Evolutionary conservation across 2,888 invertebrate species (phyloP), one percentile per base, ranked within the genome.

Genomic region (Drosophila tripunctata): DNA sequence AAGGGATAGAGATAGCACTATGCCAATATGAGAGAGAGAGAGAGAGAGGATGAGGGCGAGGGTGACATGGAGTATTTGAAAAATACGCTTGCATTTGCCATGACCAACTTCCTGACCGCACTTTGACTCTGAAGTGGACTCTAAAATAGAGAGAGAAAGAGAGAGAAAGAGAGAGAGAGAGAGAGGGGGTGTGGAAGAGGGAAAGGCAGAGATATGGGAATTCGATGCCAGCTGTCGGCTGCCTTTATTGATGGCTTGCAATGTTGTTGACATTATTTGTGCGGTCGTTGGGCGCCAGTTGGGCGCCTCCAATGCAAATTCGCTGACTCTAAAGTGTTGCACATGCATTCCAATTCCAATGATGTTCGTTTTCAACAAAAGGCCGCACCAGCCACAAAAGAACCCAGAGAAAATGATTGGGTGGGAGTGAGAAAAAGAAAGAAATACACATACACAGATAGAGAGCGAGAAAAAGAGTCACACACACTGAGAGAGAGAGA

Each of bases 241-340:
- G 52, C 48, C 56, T 41, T 78, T 79, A 79, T 85, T 85, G 83
- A 82, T 79, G 86, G 64, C 68, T 61, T 55, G 62, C 78, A 75
- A 85, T 82, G 85, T 72, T 81, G 82, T 78, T 85, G 79, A 79
- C 85, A 79, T 85, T 75, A 79, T 82, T 85, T 75, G 82, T 84
- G 79, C 62, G 79, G 75, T 68, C 50, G 67, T 48, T n/a, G n/a
- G n/a, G n/a, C 75, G 82, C 85, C 79, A 67, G 82, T 78, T 78
- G 78, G 81, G 66, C 84, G 78, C 64, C 78, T 44, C 36, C 75
- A 75, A 85, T 85, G 86, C 86, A 79, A 72, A 82, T 72, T 80
- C 64, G 62, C 75, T 65, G 82, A 68, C 82, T 64, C 55, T 50
- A 68, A 68, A 65, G 67, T 75, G 61, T 78, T 75, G 75, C 75